A percentile compares a stretch with the other conserved stretches of the same genome.
phyloP scores from a whole-genome alignment of 92 coral and sea anemone species.

The Plumapathes pennacea region DNA sequence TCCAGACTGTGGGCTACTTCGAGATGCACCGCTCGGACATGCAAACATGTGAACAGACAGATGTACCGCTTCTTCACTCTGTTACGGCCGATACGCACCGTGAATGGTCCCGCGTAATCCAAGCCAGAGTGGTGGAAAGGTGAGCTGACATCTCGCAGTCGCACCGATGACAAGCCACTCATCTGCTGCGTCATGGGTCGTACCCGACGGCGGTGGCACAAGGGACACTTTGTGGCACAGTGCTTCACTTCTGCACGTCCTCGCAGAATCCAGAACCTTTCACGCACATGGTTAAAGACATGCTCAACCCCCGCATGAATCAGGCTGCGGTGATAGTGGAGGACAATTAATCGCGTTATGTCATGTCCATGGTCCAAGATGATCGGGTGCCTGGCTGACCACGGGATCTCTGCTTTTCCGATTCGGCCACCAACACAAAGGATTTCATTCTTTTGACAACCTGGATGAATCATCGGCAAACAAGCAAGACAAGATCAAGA shows the following conservation, averaged over 20 bases:
- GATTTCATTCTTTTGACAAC: no score
- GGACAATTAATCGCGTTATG: conserved; percentile 18
- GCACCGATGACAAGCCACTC: conserved; percentile 29
- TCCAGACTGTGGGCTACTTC: conserved; percentile 40
- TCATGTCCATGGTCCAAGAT: conserved; percentile 37
- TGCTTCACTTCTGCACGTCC: conserved; percentile 45
- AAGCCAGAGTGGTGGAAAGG: conserved; percentile 41
- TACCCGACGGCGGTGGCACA: conserved; percentile 37
- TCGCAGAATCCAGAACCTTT: conserved; percentile 36
- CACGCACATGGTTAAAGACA: conserved; percentile 31
- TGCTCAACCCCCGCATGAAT: conserved; percentile 48
- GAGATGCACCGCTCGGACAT: conserved; percentile 49
- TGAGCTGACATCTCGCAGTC: conserved; percentile 24
- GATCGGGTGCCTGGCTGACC: conserved; percentile 26
- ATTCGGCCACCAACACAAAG: conserved; percentile 38
- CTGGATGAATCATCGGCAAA: no score
- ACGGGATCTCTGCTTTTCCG: conserved; percentile 32
- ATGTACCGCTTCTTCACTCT: conserved; percentile 44
- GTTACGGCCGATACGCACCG: conserved; percentile 45
- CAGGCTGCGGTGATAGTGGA: conserved; percentile 30
- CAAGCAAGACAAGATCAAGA: no score
- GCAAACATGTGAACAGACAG: conserved; percentile 41
- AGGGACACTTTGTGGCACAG: conserved; percentile 26
- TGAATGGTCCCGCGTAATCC: conserved; percentile 53
- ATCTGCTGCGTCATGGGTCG: conserved; percentile 36